phyloP scores from a whole-genome alignment of 2,113 vertebrate genomes.

The Pelobates fuscus region DNA sequence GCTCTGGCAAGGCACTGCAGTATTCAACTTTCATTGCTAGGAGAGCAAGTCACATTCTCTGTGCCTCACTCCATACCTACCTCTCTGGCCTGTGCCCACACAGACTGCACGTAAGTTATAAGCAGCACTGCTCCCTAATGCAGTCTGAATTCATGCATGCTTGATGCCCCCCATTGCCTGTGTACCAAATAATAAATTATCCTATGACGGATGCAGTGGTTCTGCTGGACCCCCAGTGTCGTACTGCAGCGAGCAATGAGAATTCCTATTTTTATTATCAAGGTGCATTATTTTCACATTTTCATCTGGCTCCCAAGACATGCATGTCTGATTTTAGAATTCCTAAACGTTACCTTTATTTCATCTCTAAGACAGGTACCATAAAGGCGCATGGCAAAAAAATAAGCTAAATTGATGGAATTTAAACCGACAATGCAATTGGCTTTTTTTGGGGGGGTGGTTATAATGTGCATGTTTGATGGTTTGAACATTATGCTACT shows the following conservation, averaged over 20 bases:
- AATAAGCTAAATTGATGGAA: no score
- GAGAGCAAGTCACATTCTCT: constrained; percentile 50
- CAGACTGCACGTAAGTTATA: constrained; percentile 57
- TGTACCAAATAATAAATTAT: neutral
- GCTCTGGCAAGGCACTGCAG: constrained; percentile 75
- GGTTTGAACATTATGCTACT: no score
- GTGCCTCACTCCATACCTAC: constrained; percentile 47
- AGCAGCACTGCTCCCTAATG: constrained; percentile 29
- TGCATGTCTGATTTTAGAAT: neutral
- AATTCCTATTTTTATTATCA: neutral
- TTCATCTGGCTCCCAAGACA: neutral
- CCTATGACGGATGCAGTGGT: constrained; percentile 22
- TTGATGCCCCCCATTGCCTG: constrained; percentile 60
- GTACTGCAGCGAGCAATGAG: constrained; percentile 34
- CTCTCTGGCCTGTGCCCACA: constrained; percentile 49
- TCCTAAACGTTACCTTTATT: neutral
- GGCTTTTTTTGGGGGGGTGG: no score
- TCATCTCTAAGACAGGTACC: no score
- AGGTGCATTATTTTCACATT: neutral
- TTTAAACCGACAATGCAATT: no score
- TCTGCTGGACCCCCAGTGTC: constrained; percentile 22
- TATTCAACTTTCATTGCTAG: constrained; percentile 54
- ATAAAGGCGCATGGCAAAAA: no score
- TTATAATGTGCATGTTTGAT: no score
- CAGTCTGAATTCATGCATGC: constrained; percentile 30